Evolutionary conservation across 2,797 vertebrate genomes (phyloP).

Genomic region (Australoheros facetus): DNA sequence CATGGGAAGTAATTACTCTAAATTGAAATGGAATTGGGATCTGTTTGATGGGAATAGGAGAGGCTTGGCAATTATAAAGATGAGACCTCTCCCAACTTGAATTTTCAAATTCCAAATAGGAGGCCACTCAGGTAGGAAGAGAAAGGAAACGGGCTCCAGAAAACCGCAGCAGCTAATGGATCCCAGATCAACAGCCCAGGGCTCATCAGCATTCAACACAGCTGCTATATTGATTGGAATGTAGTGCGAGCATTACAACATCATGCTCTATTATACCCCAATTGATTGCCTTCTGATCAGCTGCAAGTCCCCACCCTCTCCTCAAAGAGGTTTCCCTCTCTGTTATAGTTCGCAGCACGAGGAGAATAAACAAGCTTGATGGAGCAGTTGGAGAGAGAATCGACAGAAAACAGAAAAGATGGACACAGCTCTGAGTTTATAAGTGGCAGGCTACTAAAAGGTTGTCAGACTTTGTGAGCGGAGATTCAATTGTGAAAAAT

Average conservation of each 20-base stretch:
- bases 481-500: constrained; percentile 1
- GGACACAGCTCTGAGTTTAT: constrained; percentile 1
- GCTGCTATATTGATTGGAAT: constrained; percentile 70
- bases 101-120: not conserved
- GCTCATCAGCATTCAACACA: constrained; percentile 64
- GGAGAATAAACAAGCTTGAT: constrained; percentile 13
- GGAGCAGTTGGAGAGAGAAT: not conserved
- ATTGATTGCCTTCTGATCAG: constrained; percentile 78
- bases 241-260: constrained; percentile 62
- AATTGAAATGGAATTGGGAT: constrained; percentile 21
- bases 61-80: not conserved
- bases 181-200: constrained; percentile 27
- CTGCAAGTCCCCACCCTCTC: constrained; percentile 2
- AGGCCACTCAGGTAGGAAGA: constrained; percentile 4
- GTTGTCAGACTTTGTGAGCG: not conserved
- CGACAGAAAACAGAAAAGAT: not conserved
- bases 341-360: constrained; percentile 16
- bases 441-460: not conserved
- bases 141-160: not conserved
- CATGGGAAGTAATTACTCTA: not conserved
- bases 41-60: constrained; percentile 4
- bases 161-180: constrained; percentile 21
- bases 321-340: constrained; percentile 7
- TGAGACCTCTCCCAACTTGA: not conserved
- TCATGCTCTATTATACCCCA: constrained; percentile 75